A percentile compares a stretch with the other conserved stretches of the same genome.
These are phyloP conservation scores for Merluccius polli DNA, from an alignment of 2,797 vertebrate genomes.

Conservation along the genomic window DNA sequence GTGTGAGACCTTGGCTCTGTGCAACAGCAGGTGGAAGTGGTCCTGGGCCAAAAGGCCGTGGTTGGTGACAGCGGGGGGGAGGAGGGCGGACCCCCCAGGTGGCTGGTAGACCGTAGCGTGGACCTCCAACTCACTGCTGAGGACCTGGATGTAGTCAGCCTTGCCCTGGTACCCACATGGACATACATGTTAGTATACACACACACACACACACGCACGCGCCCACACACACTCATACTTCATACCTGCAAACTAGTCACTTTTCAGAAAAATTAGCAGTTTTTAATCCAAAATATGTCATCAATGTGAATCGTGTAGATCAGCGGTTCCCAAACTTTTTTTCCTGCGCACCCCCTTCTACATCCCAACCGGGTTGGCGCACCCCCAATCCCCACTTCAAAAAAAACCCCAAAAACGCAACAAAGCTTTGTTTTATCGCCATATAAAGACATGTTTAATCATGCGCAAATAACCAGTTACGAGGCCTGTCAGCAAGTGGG, in stretches of 20 bases:
- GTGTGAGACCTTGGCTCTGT: conserved; percentile 61
- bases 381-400: background rate
- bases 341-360: too few relatives aligned
- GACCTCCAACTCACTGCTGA: conserved; percentile 63
- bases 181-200: background rate
- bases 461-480: too few relatives aligned
- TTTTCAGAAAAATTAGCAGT: too few relatives aligned
- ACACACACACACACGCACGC: background rate
- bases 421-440: too few relatives aligned
- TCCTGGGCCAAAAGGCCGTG: conserved; percentile 69
- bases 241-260: too few relatives aligned
- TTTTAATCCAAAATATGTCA: too few relatives aligned
- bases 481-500: too few relatives aligned
- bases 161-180: conserved; percentile 53
- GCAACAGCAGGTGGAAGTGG: conserved; percentile 61
- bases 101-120: conserved; percentile 69
- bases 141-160: conserved; percentile 58
- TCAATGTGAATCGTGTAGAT: too few relatives aligned
- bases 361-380: too few relatives aligned
- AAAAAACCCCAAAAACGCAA: too few relatives aligned
- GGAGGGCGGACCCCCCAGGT: conserved; percentile 37
- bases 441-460: too few relatives aligned
- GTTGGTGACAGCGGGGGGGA: conserved; percentile 64
- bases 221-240: background rate
- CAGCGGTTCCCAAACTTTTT: too few relatives aligned